These are phyloP conservation scores for Heliocidaris tuberculata DNA, from an alignment of 35 echinoderm and acorn worm species.

Conservation along the genomic window DNA sequence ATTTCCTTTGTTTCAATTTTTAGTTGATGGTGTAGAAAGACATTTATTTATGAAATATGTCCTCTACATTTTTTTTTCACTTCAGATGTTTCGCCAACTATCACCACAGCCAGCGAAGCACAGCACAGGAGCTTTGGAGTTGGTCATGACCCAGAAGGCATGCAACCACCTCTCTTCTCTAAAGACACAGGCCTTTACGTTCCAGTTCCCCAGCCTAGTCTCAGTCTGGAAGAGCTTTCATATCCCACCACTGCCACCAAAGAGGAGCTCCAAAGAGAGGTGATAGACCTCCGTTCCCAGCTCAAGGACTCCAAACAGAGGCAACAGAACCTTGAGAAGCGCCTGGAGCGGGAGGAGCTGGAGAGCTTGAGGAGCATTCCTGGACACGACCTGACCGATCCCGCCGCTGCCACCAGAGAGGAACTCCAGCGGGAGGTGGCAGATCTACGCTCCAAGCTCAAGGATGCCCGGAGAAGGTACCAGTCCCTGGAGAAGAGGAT, in stretches of 20 bases:
- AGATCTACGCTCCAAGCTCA: slow-evolving; percentile 52
- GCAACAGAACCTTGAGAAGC: slow-evolving; percentile 53
- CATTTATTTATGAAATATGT: not conserved
- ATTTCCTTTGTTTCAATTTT: not conserved
- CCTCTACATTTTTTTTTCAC: not conserved
- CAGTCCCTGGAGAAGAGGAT: slow-evolving; percentile 62
- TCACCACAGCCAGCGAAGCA: slow-evolving; percentile 43
- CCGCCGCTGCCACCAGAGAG: slow-evolving; percentile 21
- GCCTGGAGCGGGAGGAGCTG: slow-evolving; percentile 56
- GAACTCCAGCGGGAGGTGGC: slow-evolving; percentile 54
- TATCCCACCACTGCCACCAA: slow-evolving; percentile 24
- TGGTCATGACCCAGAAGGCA: slow-evolving; percentile 35
- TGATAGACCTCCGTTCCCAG: slow-evolving; percentile 43
- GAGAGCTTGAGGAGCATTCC: slow-evolving; percentile 35
- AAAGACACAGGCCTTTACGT: not conserved
- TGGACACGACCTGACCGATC: slow-evolving; percentile 28
- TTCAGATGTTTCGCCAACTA: slow-evolving; percentile 27
- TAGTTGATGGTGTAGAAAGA: not conserved
- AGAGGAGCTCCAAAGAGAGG: slow-evolving; percentile 39
- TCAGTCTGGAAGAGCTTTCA: not conserved
- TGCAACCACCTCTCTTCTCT: slow-evolving; percentile 12
- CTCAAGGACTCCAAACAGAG: slow-evolving; percentile 47
- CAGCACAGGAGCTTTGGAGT: slow-evolving; percentile 45
- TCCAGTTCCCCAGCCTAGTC: not conserved
- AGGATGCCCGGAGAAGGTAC: slow-evolving; percentile 38